Base-by-base conservation (phyloP, 2,888 invertebrate genomes). In the Mesochorus sp. region DNA sequence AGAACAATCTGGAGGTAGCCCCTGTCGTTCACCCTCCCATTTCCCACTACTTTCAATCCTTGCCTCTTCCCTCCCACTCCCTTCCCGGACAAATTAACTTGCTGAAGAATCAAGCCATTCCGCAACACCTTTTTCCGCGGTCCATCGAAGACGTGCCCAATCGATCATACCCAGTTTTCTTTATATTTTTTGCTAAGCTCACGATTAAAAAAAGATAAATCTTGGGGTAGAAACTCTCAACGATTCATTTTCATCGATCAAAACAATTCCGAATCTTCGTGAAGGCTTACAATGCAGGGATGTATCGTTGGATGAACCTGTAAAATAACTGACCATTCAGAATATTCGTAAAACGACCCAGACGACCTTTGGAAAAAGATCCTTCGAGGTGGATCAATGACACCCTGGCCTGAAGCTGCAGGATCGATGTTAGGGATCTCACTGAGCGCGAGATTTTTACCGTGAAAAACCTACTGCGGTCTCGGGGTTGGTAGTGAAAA, bases 61-160 rank as follows among this genome's bases (percentile, higher is more conserved):
- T n/a, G n/a, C n/a, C n/a, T n/a, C n/a, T n/a, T n/a, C n/a, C n/a
- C n/a, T n/a, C n/a, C n/a, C n/a, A n/a, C n/a, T 31, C 42, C 34
- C 10, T 26, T 21, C 42, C 24, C 47, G 28, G 77, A 79, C 73
- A 74, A 79, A 80, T 80, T 80, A 80, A 77, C 79, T 82, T 71
- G 62, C 47, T 73, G 67, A 66, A 55, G 62, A 73, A 72, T 67
- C 55, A 28, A 73, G 72, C 55, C 64, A 62, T 71, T 21, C 34
- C 75, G 76, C 76, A 80, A 80, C 76, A 80, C 66, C 76, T 75
- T n/a, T 80, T 79, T 79, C 71, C 75, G 62, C 61, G 68, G 49
- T 67, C 66, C 68, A 71, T 64, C 62, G 70, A 64, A 59, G 55
- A 51, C 53, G 34, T 53, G 21, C 39, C 39, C 68, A 64, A 79